Evolutionary conservation across 2,797 vertebrate species (phyloP).

Genomic region (Sebastes steindachneri): DNA sequence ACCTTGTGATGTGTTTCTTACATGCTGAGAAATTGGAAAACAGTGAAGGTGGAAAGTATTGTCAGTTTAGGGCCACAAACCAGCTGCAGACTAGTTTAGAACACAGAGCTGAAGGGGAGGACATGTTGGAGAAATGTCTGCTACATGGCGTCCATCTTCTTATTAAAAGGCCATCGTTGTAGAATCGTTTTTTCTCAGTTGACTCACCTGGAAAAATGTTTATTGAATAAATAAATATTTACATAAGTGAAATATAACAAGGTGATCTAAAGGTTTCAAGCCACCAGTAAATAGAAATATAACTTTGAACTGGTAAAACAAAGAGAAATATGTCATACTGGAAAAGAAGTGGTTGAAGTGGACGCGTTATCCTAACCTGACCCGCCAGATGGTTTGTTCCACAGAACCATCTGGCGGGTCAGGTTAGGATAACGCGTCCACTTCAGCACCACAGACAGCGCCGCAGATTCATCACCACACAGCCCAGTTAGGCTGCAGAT

Average conservation of each 20-base stretch:
- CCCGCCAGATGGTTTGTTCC: no score
- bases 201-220: not conserved
- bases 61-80: not conserved
- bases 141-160: not conserved
- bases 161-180: not conserved
- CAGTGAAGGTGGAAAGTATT: not conserved
- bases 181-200: not conserved
- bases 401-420: no score
- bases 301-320: not conserved
- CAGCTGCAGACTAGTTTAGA: not conserved
- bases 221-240: not conserved
- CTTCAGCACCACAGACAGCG: no score
- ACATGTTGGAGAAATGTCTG: not conserved
- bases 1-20: not conserved
- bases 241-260: not conserved
- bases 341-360: not conserved
- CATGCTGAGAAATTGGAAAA: not conserved
- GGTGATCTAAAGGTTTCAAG: not conserved
- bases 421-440: no score
- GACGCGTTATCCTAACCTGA: no score
- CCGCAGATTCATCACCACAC: no score
- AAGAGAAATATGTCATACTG: not conserved
- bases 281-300: not conserved
- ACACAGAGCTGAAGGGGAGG: not conserved
- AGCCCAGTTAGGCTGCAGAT: no score